Evolutionary conservation across 1,140 invertebrate genomes (phyloP).

Genomic region (Eupristina koningsbergeri): DNA sequence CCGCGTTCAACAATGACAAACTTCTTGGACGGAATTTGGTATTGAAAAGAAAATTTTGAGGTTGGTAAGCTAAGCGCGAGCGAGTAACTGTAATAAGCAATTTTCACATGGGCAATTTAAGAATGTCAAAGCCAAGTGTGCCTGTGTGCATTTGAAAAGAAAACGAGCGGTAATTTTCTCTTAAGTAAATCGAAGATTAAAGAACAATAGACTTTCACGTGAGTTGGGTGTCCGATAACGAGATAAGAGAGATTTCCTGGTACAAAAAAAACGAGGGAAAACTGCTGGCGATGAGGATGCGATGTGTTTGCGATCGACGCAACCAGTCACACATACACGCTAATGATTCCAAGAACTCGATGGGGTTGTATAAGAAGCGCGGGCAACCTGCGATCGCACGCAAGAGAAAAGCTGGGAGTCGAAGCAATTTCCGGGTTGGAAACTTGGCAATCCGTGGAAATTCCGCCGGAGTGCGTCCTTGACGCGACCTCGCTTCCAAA

Average conservation of each 20-base stretch:
- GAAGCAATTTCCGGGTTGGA: background rate
- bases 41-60: no score
- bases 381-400: background rate
- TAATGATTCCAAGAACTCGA: background rate
- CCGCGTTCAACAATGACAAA: background rate
- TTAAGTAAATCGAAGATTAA: background rate
- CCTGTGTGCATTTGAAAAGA: background rate
- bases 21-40: background rate
- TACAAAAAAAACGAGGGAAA: no score
- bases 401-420: background rate
- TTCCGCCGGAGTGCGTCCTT: background rate
- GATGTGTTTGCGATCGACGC: conserved; percentile 9
- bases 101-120: background rate
- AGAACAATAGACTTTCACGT: background rate
- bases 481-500: background rate
- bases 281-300: background rate
- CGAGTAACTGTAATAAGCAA: background rate
- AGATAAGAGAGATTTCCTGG: background rate
- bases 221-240: background rate
- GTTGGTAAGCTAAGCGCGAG: background rate
- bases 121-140: background rate
- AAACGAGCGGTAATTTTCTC: background rate
- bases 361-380: background rate
- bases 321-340: background rate
- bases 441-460: background rate